Evolutionary conservation across 2,888 invertebrate genomes (phyloP).

Genomic region (Spicauda simplicius): DNA sequence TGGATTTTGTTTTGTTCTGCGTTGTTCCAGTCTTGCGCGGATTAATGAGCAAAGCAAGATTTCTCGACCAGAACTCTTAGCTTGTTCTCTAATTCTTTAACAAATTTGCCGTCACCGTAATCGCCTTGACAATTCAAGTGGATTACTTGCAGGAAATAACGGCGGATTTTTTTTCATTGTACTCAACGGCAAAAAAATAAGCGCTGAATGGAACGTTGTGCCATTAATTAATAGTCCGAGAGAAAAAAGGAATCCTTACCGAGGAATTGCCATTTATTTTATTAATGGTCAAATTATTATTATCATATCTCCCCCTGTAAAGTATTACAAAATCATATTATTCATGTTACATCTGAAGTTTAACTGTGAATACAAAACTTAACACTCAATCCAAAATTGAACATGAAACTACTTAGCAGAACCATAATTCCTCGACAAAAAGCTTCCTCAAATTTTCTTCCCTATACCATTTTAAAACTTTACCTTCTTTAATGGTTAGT

Average conservation of each 20-base stretch:
- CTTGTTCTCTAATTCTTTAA: background rate
- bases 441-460: constrained; percentile 2
- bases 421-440: background rate
- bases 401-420: background rate
- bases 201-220: too few species aligned
- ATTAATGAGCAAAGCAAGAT: background rate
- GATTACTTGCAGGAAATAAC: too few species aligned
- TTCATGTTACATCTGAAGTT: background rate
- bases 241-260: too few species aligned
- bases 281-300: too few species aligned
- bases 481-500: background rate
- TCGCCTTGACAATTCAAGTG: too few species aligned
- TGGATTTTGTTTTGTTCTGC: constrained; percentile 1
- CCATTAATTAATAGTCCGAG: too few species aligned
- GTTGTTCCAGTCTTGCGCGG: background rate
- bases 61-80: background rate
- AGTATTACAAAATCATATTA: too few species aligned
- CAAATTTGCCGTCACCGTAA: background rate
- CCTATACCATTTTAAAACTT: background rate
- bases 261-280: too few species aligned
- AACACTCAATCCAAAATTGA: background rate
- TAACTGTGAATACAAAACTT: background rate
- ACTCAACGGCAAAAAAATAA: too few species aligned
- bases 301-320: too few species aligned
- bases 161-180: too few species aligned